phyloP scores from a whole-genome alignment of 2,888 invertebrate species.

The Papilio elwesi region DNA sequence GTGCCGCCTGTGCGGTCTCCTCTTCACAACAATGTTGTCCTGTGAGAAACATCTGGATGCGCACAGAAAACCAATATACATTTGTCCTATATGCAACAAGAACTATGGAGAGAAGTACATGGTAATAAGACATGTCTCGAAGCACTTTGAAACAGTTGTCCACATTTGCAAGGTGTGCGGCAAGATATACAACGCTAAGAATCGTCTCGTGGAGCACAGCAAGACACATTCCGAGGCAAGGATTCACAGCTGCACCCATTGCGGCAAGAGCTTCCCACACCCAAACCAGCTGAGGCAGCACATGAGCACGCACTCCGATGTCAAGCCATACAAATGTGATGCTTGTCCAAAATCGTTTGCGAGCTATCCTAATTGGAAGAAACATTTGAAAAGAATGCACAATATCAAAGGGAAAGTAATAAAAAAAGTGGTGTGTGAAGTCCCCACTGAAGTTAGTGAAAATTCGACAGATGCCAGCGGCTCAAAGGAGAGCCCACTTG shows the following conservation, averaged over 20 bases:
- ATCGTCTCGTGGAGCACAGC: conserved; percentile 64
- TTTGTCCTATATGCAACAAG: conserved; percentile 84
- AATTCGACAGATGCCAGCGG: conserved; percentile 29
- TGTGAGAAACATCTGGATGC: conserved; percentile 66
- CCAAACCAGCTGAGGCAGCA: conserved; percentile 74
- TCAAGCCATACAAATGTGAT: conserved; percentile 81
- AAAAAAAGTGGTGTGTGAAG: conserved; percentile 41
- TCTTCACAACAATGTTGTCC: conserved; percentile 58
- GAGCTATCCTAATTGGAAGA: conserved; percentile 83
- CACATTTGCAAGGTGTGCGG: conserved; percentile 85
- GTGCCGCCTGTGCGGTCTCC: conserved; percentile 70
- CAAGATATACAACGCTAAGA: conserved; percentile 78
- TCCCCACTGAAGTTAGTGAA: conserved; percentile 29
- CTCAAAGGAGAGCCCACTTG: conserved; percentile 21
- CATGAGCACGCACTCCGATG: conserved; percentile 83
- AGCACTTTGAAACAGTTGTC: conserved; percentile 66
- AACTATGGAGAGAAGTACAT: conserved; percentile 78
- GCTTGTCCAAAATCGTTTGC: conserved; percentile 83
- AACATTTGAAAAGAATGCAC: conserved; percentile 77
- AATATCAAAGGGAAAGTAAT: conserved; percentile 53
- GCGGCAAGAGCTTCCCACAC: conserved; percentile 76
- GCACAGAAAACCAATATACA: conserved; percentile 64
- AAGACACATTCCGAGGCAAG: conserved; percentile 72
- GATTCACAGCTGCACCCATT: conserved; percentile 77
- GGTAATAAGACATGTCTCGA: conserved; percentile 64